Evolutionary conservation across 2,797 vertebrate genomes (phyloP).

Genomic region (Pseudomugil gertrudae): DNA sequence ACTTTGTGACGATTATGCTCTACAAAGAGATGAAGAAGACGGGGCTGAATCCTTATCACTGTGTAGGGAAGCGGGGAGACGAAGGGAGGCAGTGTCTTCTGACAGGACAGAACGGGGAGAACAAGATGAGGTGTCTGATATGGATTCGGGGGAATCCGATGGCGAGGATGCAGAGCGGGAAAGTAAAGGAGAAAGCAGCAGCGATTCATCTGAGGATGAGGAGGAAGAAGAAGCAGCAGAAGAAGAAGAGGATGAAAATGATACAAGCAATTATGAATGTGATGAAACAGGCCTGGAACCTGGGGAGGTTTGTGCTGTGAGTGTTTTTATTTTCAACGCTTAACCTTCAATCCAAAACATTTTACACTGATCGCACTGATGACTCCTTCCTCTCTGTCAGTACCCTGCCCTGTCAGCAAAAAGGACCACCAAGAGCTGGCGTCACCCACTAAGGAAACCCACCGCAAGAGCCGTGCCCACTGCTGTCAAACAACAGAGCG

Average conservation of each 20-base stretch:
- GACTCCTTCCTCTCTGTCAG: slow-evolving; percentile 52
- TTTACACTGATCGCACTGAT: not conserved
- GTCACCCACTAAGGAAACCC: slow-evolving; percentile 92
- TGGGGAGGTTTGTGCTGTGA: slow-evolving; percentile 81
- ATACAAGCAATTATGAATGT: slow-evolving; percentile 77
- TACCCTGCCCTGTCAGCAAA: slow-evolving; percentile 76
- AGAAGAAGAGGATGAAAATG: slow-evolving; percentile 56
- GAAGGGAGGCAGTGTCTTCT: slow-evolving; percentile 45
- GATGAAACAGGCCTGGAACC: slow-evolving; percentile 81
- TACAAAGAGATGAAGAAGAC: slow-evolving; percentile 57
- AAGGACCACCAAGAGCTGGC: slow-evolving; percentile 91
- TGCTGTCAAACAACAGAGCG: slow-evolving; percentile 89
- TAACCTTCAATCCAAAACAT: too few species aligned
- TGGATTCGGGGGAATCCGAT: slow-evolving; percentile 65
- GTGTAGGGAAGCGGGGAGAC: slow-evolving; percentile 62
- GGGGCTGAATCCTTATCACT: slow-evolving; percentile 50
- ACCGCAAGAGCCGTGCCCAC: slow-evolving; percentile 91
- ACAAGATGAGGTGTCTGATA: slow-evolving; percentile 60
- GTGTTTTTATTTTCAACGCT: slow-evolving; percentile 53
- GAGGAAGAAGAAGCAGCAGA: slow-evolving; percentile 59
- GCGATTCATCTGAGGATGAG: slow-evolving; percentile 72
- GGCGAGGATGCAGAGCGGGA: slow-evolving; percentile 55
- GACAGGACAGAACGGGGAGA: slow-evolving; percentile 27
- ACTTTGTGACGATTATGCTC: slow-evolving; percentile 65
- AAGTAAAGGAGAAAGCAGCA: slow-evolving; percentile 65